Evolutionary conservation across 30 jellyfish, hydroid and myxozoan species (phyloP), one percentile per base, ranked within the genome.

Genomic region (Sanderia malayensis): DNA sequence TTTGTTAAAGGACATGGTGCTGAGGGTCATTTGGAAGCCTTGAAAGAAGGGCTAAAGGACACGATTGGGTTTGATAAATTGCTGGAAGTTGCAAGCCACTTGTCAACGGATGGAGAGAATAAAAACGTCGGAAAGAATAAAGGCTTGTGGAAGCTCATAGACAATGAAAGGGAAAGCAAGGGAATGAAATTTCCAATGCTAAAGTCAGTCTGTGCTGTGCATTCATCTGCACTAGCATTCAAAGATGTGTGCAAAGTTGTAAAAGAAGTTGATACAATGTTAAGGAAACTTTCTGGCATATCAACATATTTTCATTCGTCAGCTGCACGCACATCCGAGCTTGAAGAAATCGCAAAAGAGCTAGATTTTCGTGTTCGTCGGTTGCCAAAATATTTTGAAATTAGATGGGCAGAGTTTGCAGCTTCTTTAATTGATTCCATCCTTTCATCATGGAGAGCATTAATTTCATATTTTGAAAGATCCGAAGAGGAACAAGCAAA

Each of bases 191-290:
- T 58, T 74, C 86, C 86, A 29, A 19, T 74, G 75, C 77, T 58
- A 20, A 58, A 74, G 44, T 58, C 86, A 19, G 64, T 74, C 53
- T 74, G 78, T 74, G 86, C 86, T 29, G 77, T 74, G 67, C 77
- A 74, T 74, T 74, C 86, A 24, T 57, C 75, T 31, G 74, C 85
- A 52, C 8, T 57, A 0, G 86, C 86, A 31, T 74, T 4, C 53
- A 59, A 74, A 58, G 86, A n/a, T 59, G 52, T 58, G 18, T 49
- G 85, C 57, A 73, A 73, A 73, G 85, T 27, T 52, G 85, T 58
- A 70, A 17, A n/a, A n/a, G n/a, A n/a, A n/a, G n/a, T n/a, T n/a
- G n/a, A n/a, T n/a, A n/a, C n/a, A n/a, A n/a, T n/a, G n/a, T n/a
- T n/a, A n/a, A n/a, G n/a, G n/a, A n/a, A n/a, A n/a, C n/a, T n/a